Evolutionary conservation across 2,797 vertebrate genomes (phyloP).

Genomic region (Coranthus polyacanthus): DNA sequence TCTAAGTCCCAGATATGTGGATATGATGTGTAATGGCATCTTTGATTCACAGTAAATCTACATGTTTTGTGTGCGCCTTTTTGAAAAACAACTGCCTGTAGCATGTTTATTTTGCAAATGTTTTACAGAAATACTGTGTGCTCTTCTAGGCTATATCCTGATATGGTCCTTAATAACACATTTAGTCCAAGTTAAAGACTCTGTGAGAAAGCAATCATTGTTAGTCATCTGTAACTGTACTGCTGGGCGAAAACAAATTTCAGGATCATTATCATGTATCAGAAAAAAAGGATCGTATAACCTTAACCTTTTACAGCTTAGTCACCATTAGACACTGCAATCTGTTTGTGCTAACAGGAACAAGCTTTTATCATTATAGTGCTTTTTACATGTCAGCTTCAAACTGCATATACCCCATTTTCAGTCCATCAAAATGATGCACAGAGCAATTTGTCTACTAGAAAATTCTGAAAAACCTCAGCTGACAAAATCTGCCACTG

Average conservation of each 20-base stretch:
- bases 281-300: conserved; percentile 12
- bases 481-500: not conserved
- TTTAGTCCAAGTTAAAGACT: not conserved
- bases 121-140: not conserved
- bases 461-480: conserved; percentile 2
- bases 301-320: conserved; percentile 17
- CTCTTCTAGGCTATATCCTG: too few relatives aligned
- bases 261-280: conserved; percentile 15
- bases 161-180: too few relatives aligned
- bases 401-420: not conserved
- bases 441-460: not conserved
- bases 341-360: conserved; percentile 1
- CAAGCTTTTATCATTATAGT: not conserved
- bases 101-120: not conserved
- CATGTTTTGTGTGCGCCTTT: too few relatives aligned
- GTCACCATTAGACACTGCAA: conserved; percentile 17
- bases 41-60: too few relatives aligned
- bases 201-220: conserved; percentile 2
- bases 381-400: not conserved
- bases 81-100: too few relatives aligned
- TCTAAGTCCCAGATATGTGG: not conserved
- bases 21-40: not conserved
- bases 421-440: not conserved
- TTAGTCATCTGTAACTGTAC: conserved; percentile 2
- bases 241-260: conserved; percentile 13